Conservation (phyloP, 2,113 vertebrate genomes). For the Piaya cayana region DNA sequence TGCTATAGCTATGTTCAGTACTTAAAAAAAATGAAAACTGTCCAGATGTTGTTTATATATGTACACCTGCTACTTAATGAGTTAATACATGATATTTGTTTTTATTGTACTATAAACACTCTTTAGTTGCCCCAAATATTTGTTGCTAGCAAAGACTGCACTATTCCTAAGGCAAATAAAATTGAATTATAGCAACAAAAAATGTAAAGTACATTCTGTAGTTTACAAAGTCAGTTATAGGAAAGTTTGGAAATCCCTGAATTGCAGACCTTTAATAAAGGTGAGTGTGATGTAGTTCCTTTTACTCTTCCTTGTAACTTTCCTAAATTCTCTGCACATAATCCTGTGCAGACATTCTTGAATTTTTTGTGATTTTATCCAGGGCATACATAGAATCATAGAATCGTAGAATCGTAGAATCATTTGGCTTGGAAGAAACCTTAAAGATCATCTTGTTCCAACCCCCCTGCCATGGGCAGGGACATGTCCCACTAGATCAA, state of each 20-base stretch:
- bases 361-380: not conserved
- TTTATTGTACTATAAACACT: conserved; percentile 37
- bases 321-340: not conserved
- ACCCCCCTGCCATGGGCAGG: too few relatives aligned
- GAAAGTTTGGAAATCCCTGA: not conserved
- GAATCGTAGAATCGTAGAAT: too few relatives aligned
- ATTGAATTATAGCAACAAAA: not conserved
- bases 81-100: conserved; percentile 44
- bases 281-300: not conserved
- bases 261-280: not conserved
- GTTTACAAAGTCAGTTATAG: not conserved
- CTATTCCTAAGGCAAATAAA: not conserved
- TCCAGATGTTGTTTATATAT: conserved; percentile 64
- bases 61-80: conserved; percentile 46
- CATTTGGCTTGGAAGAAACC: too few relatives aligned
- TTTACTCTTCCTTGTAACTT: not conserved
- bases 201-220: not conserved
- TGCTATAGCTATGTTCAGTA: not conserved
- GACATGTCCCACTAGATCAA: too few relatives aligned
- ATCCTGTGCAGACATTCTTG: not conserved
- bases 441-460: too few relatives aligned
- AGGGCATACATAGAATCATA: not conserved
- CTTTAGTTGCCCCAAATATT: conserved; percentile 51
- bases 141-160: conserved; percentile 1
- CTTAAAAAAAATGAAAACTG: conserved; percentile 14